Percentiles rank a stretch among this genome's conserved stretches.
Evolutionary conservation across 2,797 vertebrate species (phyloP).

Genomic region (Kryptolebias ocellatus): DNA sequence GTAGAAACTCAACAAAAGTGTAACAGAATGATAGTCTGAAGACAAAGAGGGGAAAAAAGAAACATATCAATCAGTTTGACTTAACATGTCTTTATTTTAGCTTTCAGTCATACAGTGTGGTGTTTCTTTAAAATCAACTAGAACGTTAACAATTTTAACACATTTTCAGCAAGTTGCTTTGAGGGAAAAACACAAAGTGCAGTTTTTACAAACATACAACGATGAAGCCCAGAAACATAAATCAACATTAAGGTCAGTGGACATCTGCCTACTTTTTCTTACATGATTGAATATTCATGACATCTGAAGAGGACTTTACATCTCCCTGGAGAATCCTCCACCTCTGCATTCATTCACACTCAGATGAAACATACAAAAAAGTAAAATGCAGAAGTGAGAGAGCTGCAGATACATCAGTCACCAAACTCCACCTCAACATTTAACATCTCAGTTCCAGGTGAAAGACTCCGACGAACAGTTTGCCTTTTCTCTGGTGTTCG

Average conservation of each 20-base stretch:
- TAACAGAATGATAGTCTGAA: too few relatives aligned
- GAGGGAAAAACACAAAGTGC: too few relatives aligned
- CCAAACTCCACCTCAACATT: slow-evolving; percentile 15
- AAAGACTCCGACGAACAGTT: slow-evolving; percentile 82
- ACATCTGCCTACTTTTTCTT: neutral
- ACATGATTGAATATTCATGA: neutral
- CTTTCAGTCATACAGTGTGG: too few relatives aligned
- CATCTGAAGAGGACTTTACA: slow-evolving; percentile 1
- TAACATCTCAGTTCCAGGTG: slow-evolving; percentile 54
- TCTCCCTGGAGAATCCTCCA: slow-evolving; percentile 6
- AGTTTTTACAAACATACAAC: too few relatives aligned
- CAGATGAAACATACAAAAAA: slow-evolving; percentile 13
- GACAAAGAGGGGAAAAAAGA: too few relatives aligned
- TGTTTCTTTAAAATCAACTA: too few relatives aligned
- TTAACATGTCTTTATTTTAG: too few relatives aligned
- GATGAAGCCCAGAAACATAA: slow-evolving; percentile 22
- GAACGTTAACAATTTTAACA: too few relatives aligned
- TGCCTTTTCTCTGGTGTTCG: slow-evolving; percentile 88
- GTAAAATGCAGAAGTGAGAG: slow-evolving; percentile 59
- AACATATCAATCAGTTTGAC: too few relatives aligned
- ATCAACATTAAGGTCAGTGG: slow-evolving; percentile 2
- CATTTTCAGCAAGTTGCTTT: too few relatives aligned
- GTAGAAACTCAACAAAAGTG: too few relatives aligned
- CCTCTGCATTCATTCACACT: neutral
- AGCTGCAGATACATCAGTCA: slow-evolving; percentile 4